Evolutionary conservation across 2,888 invertebrate genomes (phyloP), one percentile per base, ranked within the genome.

Genomic region (Polydrusus pterygomalis): DNA sequence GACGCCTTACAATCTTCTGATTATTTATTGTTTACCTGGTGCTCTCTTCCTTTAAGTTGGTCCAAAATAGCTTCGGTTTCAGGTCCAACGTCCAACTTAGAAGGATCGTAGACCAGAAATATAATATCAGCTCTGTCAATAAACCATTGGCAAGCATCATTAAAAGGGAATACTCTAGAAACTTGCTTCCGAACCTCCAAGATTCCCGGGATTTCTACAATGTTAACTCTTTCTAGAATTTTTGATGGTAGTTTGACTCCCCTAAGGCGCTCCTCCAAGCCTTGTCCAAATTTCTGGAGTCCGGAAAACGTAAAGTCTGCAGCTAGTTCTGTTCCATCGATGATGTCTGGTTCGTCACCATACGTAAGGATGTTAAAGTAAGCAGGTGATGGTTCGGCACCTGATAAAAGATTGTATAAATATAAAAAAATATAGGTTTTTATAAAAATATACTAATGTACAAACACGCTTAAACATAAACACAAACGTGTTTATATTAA

Each of bases 101-200:
- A 95, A 77, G 97, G 97, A 89, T 98, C 98, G 87, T 97, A 97
- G 40, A 97, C 95, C 73, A 98, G 91, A 89, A 97, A 97, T 86
- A 98, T 97, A 81, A 97, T 95, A 87, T 97, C 97, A 25, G 97
- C 97, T 78, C 97, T 92, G 88, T 97, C 97, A 84, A 97, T 97
- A 89, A 98, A 97, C 97, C 97, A 98, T 87, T 97, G 97, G 86
- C 97, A 97, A 63, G 97, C 97, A 86, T 97, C 97, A 86, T 97
- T 97, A 89, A 97, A 97, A 69, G 97, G 97, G 85, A 97, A 97
- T 75, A 96, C 92, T 68, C 97, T 92, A 65, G 97, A 97, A 65
- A 96, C 95, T 89, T 96, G 96, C 87, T 97, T 96, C 80, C 96
- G 92, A 77, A 96, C 96, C 90, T 98, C 97, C 83, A 97, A 89